Evolutionary conservation across 1,140 invertebrate genomes (phyloP).

Genomic region (Bradynema listronoti): DNA sequence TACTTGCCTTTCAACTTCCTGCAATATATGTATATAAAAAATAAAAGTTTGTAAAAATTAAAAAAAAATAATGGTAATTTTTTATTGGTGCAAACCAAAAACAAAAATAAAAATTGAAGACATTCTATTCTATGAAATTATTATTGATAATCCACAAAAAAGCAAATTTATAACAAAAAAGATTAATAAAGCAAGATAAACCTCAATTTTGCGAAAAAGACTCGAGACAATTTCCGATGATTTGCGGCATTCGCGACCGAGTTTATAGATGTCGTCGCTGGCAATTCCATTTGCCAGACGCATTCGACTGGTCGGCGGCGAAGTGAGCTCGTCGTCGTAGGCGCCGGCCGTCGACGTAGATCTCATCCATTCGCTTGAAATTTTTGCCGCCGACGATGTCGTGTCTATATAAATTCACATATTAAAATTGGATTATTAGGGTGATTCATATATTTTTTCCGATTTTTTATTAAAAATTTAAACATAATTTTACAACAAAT

Average conservation of each 20-base stretch:
- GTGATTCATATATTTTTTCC: too few species aligned
- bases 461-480: too few species aligned
- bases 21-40: not conserved
- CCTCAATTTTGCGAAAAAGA: slow-evolving; percentile 9
- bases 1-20: slow-evolving; percentile 11
- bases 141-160: not conserved
- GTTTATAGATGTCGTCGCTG: too few species aligned
- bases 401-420: too few species aligned
- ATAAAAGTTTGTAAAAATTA: not conserved
- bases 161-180: not conserved
- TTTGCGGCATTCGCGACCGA: not conserved
- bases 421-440: too few species aligned
- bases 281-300: too few species aligned
- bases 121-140: not conserved
- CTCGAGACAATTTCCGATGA: slow-evolving; percentile 9
- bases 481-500: too few species aligned
- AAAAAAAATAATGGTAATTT: not conserved
- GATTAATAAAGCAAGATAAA: not conserved
- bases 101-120: not conserved
- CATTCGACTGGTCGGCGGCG: too few species aligned
- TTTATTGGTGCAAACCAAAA: not conserved
- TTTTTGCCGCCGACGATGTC: too few species aligned
- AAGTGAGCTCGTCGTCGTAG: too few species aligned
- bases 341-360: too few species aligned
- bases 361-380: too few species aligned